Evolutionary conservation across 2,888 invertebrate genomes (phyloP), one percentile per base, ranked within the genome.

Genomic region (Uloborus plumipes): DNA sequence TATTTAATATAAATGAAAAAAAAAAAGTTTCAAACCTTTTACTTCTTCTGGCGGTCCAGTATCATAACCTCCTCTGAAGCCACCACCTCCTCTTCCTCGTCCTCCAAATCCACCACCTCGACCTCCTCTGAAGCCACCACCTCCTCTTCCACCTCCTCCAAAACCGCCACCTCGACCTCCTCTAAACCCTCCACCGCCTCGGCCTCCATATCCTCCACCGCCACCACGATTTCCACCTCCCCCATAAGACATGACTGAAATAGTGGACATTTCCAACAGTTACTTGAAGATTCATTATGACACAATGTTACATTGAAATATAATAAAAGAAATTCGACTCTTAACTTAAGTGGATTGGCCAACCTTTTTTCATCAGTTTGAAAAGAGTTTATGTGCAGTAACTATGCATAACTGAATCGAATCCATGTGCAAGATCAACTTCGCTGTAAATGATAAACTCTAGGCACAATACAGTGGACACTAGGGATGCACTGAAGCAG

Each of bases 41-140:
- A 87, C 86, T 26, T 86, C 73, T 79, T 88, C 88, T 22, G 88
- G 88, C 26, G 88, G 88, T 2, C 88, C 88, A 47, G 87, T 79
- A 72, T 88, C 88, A 74, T 85, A 84, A 47, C 77, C 76, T 49
- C 79, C 72, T 16, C 69, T 51, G 16, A 74, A 78, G 2, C 81
- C 66, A 14, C 75, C 71, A 9, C 85, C 76, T 22, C 85, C 72
- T 16, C 84, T 26, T 20, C 85, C 67, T 15, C 84, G 55, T 22
- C 73, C 58, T 22, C 73, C 58, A 22, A 82, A 51, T n/a, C 85
- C 81, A 15, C 85, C 81, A 22, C 87, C 70, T 16, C 87, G 86
- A 7, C 87, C 59, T 4, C 85, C 83, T 14, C 84, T 75, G 16
- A 67, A 18, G 9, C 86, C 78, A 6, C 85, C 86, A 55, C 74